phyloP scores from a whole-genome alignment of 2,113 vertebrate species.

The Notechis scutatus region DNA sequence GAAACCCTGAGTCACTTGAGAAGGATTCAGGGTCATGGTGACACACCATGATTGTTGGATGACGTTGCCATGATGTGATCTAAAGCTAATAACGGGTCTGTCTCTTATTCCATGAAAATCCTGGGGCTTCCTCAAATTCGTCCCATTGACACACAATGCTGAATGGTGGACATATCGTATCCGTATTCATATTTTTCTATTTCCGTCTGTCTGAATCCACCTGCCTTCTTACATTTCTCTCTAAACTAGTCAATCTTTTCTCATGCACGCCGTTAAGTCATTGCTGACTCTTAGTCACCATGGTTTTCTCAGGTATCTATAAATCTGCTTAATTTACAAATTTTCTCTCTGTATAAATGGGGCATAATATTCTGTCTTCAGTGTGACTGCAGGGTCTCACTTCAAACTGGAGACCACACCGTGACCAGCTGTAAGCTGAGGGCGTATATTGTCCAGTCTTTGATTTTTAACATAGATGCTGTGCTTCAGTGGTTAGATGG shows the following conservation, averaged over 20 bases:
- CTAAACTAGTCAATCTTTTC: not conserved
- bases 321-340: not conserved
- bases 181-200: not conserved
- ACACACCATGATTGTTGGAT: not conserved
- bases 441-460: no score
- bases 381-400: no score
- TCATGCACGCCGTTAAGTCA: not conserved
- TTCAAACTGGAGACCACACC: no score
- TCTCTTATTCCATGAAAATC: not conserved
- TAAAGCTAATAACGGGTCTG: not conserved
- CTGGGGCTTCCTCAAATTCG: not conserved
- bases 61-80: not conserved
- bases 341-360: no score
- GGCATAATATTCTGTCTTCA: no score
- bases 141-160: not conserved
- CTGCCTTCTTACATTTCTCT: not conserved
- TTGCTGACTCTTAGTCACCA: not conserved
- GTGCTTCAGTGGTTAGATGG: not conserved
- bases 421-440: no score
- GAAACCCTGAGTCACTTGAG: conserved; percentile 50
- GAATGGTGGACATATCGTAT: not conserved
- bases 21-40: not conserved
- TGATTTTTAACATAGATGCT: not conserved
- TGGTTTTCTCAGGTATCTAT: not conserved
- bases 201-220: not conserved